phyloP scores from a whole-genome alignment of 2,113 vertebrate species.

The Megaptera novaeangliae region DNA sequence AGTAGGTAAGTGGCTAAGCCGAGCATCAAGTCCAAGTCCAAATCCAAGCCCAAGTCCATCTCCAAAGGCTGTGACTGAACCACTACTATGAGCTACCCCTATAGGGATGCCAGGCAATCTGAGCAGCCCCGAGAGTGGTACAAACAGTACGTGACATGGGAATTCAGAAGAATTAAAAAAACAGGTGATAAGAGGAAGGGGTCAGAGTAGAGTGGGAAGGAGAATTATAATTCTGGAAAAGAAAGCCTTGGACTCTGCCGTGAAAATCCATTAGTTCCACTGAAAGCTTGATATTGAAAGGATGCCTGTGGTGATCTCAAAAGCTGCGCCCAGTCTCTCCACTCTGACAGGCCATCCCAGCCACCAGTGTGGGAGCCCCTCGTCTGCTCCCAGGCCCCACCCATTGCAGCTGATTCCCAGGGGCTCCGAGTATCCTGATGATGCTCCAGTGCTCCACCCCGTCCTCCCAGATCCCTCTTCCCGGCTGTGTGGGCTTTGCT shows the following conservation, averaged over 20 bases:
- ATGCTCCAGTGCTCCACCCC: fast-evolving
- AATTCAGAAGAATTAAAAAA: neutral
- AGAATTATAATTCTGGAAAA: neutral
- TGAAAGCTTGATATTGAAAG: neutral
- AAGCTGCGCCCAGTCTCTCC: neutral
- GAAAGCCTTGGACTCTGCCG: neutral
- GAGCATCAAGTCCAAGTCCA: neutral
- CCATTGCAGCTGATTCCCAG: fast-evolving
- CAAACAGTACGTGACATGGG: neutral
- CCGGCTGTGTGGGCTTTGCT: neutral
- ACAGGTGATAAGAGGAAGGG: neutral
- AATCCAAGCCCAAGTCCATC: neutral
- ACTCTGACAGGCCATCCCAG: neutral
- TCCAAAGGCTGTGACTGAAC: neutral
- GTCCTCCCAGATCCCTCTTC: neutral
- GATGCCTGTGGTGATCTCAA: neutral
- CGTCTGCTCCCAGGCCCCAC: neutral
- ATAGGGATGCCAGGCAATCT: fast-evolving
- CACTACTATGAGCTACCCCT: neutral
- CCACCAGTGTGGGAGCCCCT: neutral
- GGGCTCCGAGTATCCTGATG: neutral
- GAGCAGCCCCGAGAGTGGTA: neutral
- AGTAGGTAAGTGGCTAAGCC: neutral
- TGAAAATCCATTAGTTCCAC: neutral
- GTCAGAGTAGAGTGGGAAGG: neutral